A percentile compares a stretch with the other conserved stretches of the same genome.
Evolutionary conservation across 2,797 vertebrate species (phyloP).

Genomic region (Trematomus bernacchii): DNA sequence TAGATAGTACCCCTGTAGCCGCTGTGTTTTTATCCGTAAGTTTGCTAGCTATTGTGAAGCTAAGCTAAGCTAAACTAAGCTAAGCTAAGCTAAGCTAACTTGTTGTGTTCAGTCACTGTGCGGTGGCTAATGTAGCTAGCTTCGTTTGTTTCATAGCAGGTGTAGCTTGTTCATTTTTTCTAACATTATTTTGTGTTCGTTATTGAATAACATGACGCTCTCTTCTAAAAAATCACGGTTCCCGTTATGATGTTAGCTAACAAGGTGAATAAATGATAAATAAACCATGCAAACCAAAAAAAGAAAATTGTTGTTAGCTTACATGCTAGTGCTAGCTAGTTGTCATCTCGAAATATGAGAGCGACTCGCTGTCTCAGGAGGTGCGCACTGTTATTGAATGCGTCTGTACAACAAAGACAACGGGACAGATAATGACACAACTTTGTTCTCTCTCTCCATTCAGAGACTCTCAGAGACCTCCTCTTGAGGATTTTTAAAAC

Average conservation of each 20-base stretch:
- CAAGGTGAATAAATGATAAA: background rate
- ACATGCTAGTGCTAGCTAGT: constrained; percentile 57
- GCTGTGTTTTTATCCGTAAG: constrained; percentile 3
- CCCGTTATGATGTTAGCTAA: background rate
- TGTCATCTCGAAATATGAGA: constrained; percentile 51
- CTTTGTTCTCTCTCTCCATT: background rate
- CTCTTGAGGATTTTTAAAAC: background rate
- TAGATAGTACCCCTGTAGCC: background rate
- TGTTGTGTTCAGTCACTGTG: constrained; percentile 27
- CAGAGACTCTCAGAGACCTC: constrained; percentile 18
- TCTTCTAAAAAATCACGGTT: background rate
- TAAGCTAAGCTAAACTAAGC: no score
- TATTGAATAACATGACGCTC: fast-evolving
- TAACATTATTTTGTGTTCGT: background rate
- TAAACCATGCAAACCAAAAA: background rate
- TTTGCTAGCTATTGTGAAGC: constrained; percentile 18
- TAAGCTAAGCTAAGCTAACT: constrained; percentile 66
- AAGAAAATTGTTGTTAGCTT: constrained; percentile 52
- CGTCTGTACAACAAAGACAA: background rate
- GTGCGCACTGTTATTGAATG: constrained; percentile 38
- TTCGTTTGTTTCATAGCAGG: constrained; percentile 51
- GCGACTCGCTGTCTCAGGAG: constrained; percentile 65
- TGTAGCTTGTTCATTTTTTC: constrained; percentile 23
- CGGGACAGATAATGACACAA: background rate
- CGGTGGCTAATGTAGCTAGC: constrained; percentile 64